Evolutionary conservation across 2,888 invertebrate genomes (phyloP).

Genomic region (Gandaritis pyraliata): DNA sequence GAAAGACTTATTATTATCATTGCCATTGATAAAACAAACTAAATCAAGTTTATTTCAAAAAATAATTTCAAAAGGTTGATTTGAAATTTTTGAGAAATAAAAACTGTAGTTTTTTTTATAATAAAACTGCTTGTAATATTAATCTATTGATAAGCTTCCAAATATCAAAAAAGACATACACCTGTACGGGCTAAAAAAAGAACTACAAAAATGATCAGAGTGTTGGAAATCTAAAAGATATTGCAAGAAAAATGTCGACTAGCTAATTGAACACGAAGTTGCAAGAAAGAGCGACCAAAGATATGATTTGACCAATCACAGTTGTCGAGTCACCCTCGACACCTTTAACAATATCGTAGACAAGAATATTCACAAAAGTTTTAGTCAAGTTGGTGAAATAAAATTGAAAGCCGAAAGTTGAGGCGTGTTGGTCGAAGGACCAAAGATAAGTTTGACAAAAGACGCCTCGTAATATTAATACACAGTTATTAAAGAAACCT

Average conservation of each 20-base stretch:
- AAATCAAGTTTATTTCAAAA: too few relatives aligned
- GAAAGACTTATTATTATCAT: too few relatives aligned
- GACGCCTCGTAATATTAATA: neutral
- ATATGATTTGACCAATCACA: slow-evolving; percentile 46
- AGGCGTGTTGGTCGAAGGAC: neutral
- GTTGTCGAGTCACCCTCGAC: slow-evolving; percentile 15
- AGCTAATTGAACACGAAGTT: slow-evolving; percentile 32
- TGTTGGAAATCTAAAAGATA: neutral
- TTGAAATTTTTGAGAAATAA: too few relatives aligned
- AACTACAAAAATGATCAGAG: neutral
- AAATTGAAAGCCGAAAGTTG: slow-evolving; percentile 19
- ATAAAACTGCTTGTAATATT: too few relatives aligned
- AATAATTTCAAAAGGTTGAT: too few relatives aligned
- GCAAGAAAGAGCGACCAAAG: slow-evolving; percentile 29
- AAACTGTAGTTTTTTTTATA: too few relatives aligned
- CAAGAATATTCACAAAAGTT: slow-evolving; percentile 15
- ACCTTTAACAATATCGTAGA: neutral
- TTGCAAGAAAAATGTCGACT: slow-evolving; percentile 4
- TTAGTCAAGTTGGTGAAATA: slow-evolving; percentile 9
- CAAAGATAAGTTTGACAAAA: slow-evolving; percentile 15
- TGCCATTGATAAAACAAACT: too few relatives aligned
- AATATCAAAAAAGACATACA: too few relatives aligned
- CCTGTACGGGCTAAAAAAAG: neutral
- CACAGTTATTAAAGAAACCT: neutral
- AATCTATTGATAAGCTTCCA: too few relatives aligned